Percentiles rank a stretch among this genome's conserved stretches.
Conservation (phyloP, 37 sponge, comb jelly and placozoan genomes). For the Chondrosia reniformis region DNA sequence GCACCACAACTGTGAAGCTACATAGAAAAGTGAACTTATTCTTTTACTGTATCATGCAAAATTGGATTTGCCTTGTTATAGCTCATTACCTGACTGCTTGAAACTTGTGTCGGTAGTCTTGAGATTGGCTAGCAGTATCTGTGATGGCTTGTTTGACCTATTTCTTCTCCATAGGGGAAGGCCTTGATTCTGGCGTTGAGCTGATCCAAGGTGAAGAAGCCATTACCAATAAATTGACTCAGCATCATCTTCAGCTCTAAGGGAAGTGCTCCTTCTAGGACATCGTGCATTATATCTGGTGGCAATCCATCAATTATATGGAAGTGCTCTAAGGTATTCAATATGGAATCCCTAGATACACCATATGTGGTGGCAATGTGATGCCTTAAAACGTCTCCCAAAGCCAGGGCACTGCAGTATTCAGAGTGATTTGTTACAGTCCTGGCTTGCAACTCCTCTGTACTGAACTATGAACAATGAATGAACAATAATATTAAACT, state of each 20-base stretch:
- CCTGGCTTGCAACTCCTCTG: conserved; percentile 24
- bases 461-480: conserved; percentile 54
- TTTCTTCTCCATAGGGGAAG: conserved; percentile 38
- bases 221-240: neutral
- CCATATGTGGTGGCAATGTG: conserved; percentile 67
- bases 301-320: conserved; percentile 61
- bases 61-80: neutral
- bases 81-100: conserved; percentile 3
- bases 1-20: conserved; percentile 71
- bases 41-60: neutral
- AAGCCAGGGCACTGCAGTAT: conserved; percentile 44
- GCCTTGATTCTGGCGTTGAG: conserved; percentile 19
- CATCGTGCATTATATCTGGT: conserved; percentile 73
- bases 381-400: conserved; percentile 37
- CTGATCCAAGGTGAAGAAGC: conserved; percentile 13
- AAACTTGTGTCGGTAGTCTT: neutral
- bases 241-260: conserved; percentile 31
- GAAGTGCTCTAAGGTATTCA: conserved; percentile 43
- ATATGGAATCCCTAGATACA: conserved; percentile 28
- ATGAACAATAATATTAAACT: neutral
- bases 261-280: conserved; percentile 44
- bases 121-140: neutral
- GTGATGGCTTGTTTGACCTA: conserved; percentile 26
- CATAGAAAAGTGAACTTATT: neutral
- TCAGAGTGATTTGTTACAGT: conserved; percentile 14